phyloP scores from a whole-genome alignment of 1,140 invertebrate genomes.

The Cryptotermes secundus region DNA sequence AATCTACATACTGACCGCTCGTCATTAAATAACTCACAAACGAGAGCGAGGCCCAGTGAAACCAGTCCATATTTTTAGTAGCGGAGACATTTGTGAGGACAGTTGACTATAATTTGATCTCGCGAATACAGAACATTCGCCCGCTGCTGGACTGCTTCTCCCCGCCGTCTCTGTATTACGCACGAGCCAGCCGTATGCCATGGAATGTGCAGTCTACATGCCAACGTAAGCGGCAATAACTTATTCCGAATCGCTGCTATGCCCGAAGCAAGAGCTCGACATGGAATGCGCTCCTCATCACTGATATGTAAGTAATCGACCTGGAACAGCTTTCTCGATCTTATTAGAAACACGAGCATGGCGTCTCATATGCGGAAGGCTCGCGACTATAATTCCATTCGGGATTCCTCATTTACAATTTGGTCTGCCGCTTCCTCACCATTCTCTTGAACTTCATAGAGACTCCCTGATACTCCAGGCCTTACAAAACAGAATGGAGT shows the following conservation, averaged over 20 bases:
- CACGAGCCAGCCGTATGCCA: too few relatives aligned
- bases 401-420: slow-evolving; percentile 12
- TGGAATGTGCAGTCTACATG: neutral
- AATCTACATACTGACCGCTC: too few relatives aligned
- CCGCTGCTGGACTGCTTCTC: too few relatives aligned
- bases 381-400: neutral
- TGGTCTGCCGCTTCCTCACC: neutral
- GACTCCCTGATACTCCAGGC: neutral
- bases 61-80: too few relatives aligned
- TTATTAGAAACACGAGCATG: slow-evolving; percentile 15
- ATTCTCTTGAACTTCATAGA: neutral
- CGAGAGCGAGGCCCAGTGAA: too few relatives aligned
- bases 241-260: neutral
- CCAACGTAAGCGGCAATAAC: neutral
- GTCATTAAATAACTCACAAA: too few relatives aligned
- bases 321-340: neutral
- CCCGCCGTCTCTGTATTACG: too few relatives aligned
- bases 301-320: slow-evolving; percentile 13
- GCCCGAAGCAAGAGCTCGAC: neutral
- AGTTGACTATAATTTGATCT: too few relatives aligned
- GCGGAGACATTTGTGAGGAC: too few relatives aligned
- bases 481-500: neutral
- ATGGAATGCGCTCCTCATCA: neutral
- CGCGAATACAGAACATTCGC: neutral
- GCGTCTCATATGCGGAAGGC: neutral